Base-by-base conservation (phyloP, 1,140 invertebrate genomes). In the Ceratosolen solmsi region DNA sequence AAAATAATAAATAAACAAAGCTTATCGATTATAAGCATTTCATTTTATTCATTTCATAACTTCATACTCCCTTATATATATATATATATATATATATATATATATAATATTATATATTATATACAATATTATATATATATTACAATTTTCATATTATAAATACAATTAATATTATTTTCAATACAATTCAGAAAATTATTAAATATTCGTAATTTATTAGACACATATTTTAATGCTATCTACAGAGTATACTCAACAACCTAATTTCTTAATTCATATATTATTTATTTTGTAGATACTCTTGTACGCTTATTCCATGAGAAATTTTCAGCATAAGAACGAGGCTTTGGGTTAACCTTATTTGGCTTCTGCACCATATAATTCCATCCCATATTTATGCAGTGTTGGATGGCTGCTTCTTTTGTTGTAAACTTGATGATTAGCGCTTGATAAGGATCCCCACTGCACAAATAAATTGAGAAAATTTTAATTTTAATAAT, bases 221-320 rank as follows among this genome's bases (percentile, higher is more conserved):
- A n/a, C n/a, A n/a, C n/a, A n/a, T n/a, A n/a, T n/a, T n/a, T n/a
- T n/a, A n/a, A n/a, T n/a, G n/a, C n/a, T n/a, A n/a, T n/a, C n/a
- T n/a, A n/a, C n/a, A n/a, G n/a, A n/a, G n/a, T n/a, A n/a, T n/a
- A n/a, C n/a, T n/a, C n/a, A n/a, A n/a, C n/a, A n/a, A n/a, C n/a
- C n/a, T n/a, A n/a, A n/a, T n/a, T n/a, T n/a, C n/a, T n/a, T n/a
- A n/a, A n/a, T n/a, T n/a, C n/a, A n/a, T n/a, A 63, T 25, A 46
- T 60, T 51, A 30, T 88, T 94, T 95, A 99, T 92, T 99, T 99
- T 25, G 98, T 99, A 8, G 97, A 96, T 25, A 97, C 95, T 88
- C 99, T 92, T 0, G 98, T 99, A 87, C 96, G 95, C 88, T 96
- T 98, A 88, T 99, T 96, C 99, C 99, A 99, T 4, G 97, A 94